These are phyloP conservation scores for Mesitornis unicolor DNA, from an alignment of 2,113 vertebrate species.

Conservation along the genomic window DNA sequence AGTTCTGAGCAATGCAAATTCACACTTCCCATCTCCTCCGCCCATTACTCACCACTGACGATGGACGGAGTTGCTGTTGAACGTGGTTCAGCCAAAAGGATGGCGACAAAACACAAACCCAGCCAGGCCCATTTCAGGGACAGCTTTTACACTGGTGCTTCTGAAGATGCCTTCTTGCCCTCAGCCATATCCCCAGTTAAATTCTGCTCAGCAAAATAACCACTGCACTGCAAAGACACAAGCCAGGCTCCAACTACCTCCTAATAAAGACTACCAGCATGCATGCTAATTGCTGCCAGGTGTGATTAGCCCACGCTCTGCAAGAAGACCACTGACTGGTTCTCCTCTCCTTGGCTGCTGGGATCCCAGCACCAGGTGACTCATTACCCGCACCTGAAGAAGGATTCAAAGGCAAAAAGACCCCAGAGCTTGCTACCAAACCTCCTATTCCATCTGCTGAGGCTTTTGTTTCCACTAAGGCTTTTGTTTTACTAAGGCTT, in stretches of 20 bases:
- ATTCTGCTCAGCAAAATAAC: neutral
- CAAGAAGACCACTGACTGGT: neutral
- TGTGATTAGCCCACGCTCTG: conserved; percentile 16
- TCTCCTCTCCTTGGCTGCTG: neutral
- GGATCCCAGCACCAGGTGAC: neutral
- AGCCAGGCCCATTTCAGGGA: neutral
- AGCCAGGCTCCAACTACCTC: neutral
- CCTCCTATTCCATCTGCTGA: neutral
- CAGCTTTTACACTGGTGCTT: neutral
- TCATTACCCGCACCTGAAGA: neutral
- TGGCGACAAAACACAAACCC: neutral
- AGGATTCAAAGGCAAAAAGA: neutral
- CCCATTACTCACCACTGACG: neutral
- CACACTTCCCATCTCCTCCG: neutral
- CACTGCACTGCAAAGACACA: neutral
- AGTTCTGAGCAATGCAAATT: neutral
- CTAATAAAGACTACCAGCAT: neutral
- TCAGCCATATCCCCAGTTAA: neutral
- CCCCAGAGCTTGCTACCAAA: neutral
- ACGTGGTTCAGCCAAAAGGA: neutral
- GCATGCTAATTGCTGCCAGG: conserved; percentile 15
- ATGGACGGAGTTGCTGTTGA: neutral
- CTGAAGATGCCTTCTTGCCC: neutral
- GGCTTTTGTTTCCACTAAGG: neutral
- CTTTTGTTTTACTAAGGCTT: neutral